Base-by-base conservation (phyloP, 2,797 vertebrate species). In the Macropodus opercularis region DNA sequence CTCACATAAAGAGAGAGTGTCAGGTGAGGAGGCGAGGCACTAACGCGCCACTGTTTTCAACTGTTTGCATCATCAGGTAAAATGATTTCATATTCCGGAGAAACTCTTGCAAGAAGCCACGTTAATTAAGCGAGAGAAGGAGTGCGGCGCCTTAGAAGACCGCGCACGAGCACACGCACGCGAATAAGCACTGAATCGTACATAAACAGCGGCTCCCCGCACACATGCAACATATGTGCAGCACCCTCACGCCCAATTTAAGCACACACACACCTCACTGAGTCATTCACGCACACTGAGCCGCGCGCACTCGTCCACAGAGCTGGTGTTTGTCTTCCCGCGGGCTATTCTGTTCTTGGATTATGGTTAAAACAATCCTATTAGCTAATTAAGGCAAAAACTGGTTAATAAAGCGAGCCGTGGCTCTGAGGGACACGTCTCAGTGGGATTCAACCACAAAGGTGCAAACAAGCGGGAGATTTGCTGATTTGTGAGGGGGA, bases 351-450 rank as follows among this genome's bases (percentile, higher is more conserved):
- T 85, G 86, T 87, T 87, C 85, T 85, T 85, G 78, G 86, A 87
- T 90, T 83, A 84, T 72, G 79, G 83, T 86, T 91, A 89, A 91
- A 87, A 90, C 87, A 87, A 89, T 89, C 85, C 84, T 75, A 86
- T 90, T 90, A 86, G 90, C 84, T 91, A 90, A 92, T 92, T 88
- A 90, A 89, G 85, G 79, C 77, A 73, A 59, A n/a, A 82, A 83
- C 67, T 77, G 63, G 67, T 86, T 87, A 87, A 89, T 89, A 79
- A 85, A 83, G 77, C 52, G 14, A 75, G 61, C 74, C 26, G 62
- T 41, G 73, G 69, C 64, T 74, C 70, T 26, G 66, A 71, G 83
- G 69, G 70, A 77, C 72, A 14, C 31, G 48, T 77, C 83, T 82
- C 85, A 18, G 51, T 5, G 70, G 84, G 80, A 80, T 75, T 75